phyloP scores from a whole-genome alignment of 2,113 vertebrate genomes.

The Datnioides undecimradiatus region DNA sequence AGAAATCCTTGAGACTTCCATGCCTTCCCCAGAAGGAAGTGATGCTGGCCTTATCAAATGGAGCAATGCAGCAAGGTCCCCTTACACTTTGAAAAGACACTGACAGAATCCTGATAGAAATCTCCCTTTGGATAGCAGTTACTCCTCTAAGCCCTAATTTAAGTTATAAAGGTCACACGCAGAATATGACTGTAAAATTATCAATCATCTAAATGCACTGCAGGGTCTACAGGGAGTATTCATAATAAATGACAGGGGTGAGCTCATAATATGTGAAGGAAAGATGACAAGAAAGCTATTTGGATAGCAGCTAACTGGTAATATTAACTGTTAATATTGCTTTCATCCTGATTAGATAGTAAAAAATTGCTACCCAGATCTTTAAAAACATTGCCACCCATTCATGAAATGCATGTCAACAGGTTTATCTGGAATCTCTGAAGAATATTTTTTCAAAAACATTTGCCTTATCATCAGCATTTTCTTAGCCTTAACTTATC shows the following conservation, averaged over 20 bases:
- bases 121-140: constrained; percentile 10
- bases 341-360: constrained; percentile 4
- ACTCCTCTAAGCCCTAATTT: constrained; percentile 21
- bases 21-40: not conserved
- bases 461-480: not conserved
- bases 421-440: not conserved
- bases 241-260: constrained; percentile 39
- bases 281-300: constrained; percentile 15
- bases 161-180: constrained; percentile 50
- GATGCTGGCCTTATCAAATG: constrained; percentile 53
- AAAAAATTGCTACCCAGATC: not conserved
- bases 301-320: not conserved
- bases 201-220: constrained; percentile 48
- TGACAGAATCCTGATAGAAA: constrained; percentile 50
- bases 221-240: not conserved
- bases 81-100: constrained; percentile 40
- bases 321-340: not conserved
- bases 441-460: not conserved
- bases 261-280: constrained; percentile 7
- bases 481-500: not conserved
- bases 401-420: constrained; percentile 19
- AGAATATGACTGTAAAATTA: constrained; percentile 35
- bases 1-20: constrained; percentile 39
- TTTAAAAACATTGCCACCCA: not conserved
- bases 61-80: constrained; percentile 40